Percentiles rank a stretch among this genome's conserved stretches.
phyloP scores from a whole-genome alignment of 2,113 vertebrate genomes.

The Atractosteus spatula region DNA sequence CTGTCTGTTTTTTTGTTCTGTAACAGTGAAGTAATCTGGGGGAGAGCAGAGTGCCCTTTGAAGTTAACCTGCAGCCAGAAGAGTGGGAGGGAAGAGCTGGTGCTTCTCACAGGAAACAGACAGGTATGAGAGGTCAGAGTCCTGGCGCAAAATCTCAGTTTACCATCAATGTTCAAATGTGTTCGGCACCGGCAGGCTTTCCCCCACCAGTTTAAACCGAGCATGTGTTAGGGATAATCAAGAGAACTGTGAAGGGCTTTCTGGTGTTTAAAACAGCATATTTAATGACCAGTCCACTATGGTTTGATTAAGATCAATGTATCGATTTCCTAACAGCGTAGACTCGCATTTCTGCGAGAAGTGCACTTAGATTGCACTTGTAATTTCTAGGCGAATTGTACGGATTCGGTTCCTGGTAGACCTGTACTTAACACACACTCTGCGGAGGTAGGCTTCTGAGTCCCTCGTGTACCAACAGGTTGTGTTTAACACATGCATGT shows the following conservation, averaged over 20 bases:
- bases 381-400: no score
- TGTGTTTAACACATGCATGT: no score
- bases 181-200: not conserved
- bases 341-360: not conserved
- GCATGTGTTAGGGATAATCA: not conserved
- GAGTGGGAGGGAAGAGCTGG: not conserved
- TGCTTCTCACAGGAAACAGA: not conserved
- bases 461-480: no score
- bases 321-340: not conserved
- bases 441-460: no score
- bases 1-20: not conserved
- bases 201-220: not conserved
- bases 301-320: not conserved
- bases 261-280: not conserved
- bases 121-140: slow-evolving; percentile 2
- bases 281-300: not conserved
- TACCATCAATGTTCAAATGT: not conserved
- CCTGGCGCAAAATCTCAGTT: not conserved
- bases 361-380: no score
- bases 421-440: no score
- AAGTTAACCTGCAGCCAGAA: not conserved
- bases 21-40: not conserved
- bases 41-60: not conserved
- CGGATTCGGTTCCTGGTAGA: no score
- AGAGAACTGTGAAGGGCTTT: not conserved